phyloP scores from a whole-genome alignment of 2,797 vertebrate genomes.

The Coluber constrictor region DNA sequence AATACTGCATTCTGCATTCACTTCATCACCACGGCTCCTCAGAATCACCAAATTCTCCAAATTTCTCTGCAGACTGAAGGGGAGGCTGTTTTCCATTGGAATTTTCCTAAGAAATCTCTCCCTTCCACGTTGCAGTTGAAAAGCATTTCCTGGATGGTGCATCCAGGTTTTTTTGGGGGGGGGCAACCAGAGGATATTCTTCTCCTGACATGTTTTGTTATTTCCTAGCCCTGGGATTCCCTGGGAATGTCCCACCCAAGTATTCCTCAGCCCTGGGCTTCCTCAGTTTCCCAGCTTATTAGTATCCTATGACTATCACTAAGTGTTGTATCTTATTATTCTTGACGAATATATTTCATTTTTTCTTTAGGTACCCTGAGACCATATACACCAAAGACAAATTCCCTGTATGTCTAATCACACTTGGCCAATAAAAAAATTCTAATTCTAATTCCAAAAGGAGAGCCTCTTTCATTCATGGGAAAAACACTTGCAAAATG shows the following conservation, averaged over 20 bases:
- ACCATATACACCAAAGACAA: too few species aligned
- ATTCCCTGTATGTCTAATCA: too few species aligned
- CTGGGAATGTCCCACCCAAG: not conserved
- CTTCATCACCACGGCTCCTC: not conserved
- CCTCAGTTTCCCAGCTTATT: not conserved
- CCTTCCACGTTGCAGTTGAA: not conserved
- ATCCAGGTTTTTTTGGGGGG: not conserved
- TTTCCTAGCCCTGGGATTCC: not conserved
- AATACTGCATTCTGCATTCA: too few species aligned
- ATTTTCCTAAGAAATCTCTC: not conserved
- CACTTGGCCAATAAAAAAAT: too few species aligned
- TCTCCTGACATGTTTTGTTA: not conserved
- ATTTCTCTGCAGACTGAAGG: not conserved
- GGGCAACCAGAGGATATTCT: not conserved
- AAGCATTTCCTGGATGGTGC: not conserved
- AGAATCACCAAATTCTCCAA: not conserved
- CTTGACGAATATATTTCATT: too few species aligned
- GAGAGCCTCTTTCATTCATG: not conserved
- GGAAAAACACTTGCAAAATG: not conserved
- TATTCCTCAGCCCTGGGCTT: not conserved
- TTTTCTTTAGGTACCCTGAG: too few species aligned
- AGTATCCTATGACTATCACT: too few species aligned
- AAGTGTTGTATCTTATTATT: too few species aligned
- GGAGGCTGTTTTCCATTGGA: not conserved
- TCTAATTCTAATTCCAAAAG: not conserved